Evolutionary conservation across 2,888 invertebrate genomes (phyloP).

Genomic region (Pristionchus japonicus): DNA sequence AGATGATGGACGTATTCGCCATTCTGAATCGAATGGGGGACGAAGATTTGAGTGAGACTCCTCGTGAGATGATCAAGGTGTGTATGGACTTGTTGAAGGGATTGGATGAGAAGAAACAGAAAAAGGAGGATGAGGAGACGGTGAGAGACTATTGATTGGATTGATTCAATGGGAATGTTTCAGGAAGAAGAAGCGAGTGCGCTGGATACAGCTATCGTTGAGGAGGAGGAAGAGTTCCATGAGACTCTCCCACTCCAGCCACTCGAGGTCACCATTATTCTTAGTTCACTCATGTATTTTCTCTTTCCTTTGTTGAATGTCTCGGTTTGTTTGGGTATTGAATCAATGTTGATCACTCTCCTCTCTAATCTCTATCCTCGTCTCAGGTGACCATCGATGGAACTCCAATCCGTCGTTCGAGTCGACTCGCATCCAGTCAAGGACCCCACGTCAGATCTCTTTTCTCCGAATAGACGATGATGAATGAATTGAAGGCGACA

Average conservation of each 20-base stretch:
- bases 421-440: not conserved
- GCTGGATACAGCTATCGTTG: not conserved
- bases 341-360: not conserved
- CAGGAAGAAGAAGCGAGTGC: not conserved
- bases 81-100: constrained; percentile 6
- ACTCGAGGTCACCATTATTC: not conserved
- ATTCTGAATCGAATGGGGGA: not conserved
- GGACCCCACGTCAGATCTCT: not conserved
- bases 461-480: not conserved
- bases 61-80: not conserved
- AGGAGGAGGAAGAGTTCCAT: not conserved
- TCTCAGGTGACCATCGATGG: not conserved
- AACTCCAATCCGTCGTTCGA: constrained; percentile 24
- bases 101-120: not conserved
- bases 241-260: not conserved
- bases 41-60: not conserved
- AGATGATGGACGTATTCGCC: not conserved
- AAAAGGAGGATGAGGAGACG: not conserved
- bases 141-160: not conserved
- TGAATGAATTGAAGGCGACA: not conserved
- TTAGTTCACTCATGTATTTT: not conserved
- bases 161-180: not conserved
- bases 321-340: not conserved
- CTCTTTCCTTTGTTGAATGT: not conserved
- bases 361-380: not conserved